Percentiles rank a stretch among this genome's conserved stretches.
These are phyloP conservation scores for Arrhamphus sclerolepis DNA, from an alignment of 2,797 vertebrate species.

Conservation along the genomic window DNA sequence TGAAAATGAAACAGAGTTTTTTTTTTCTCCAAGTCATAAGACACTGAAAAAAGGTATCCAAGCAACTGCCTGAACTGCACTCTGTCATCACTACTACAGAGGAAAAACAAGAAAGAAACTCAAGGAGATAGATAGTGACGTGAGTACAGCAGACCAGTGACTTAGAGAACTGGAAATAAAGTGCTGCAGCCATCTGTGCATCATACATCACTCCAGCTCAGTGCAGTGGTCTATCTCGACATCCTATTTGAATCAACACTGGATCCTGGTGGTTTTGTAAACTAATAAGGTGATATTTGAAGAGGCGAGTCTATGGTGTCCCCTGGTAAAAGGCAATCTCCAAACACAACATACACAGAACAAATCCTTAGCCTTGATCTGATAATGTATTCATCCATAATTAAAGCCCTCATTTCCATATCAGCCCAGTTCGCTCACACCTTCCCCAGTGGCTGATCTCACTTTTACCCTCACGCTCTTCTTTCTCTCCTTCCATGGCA, in stretches of 20 bases:
- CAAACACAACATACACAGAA: slow-evolving; percentile 51
- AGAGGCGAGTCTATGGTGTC: slow-evolving; percentile 36
- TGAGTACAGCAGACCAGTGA: neutral
- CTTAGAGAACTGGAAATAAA: neutral
- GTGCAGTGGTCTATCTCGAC: neutral
- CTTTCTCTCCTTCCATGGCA: slow-evolving; percentile 17
- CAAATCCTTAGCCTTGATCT: slow-evolving; percentile 66
- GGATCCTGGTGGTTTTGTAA: slow-evolving; percentile 27
- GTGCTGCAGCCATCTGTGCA: neutral
- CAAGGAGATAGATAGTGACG: neutral
- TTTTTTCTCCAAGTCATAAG: slow-evolving; percentile 5
- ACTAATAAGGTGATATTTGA: slow-evolving; percentile 24
- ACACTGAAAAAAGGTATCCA: slow-evolving; percentile 34
- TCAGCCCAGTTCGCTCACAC: slow-evolving; percentile 66
- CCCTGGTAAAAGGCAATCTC: slow-evolving; percentile 44
- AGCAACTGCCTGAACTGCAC: slow-evolving; percentile 23
- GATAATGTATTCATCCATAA: slow-evolving; percentile 79
- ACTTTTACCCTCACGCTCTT: slow-evolving; percentile 28
- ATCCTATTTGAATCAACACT: slow-evolving; percentile 4
- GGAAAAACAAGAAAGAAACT: neutral
- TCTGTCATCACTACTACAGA: slow-evolving; percentile 14
- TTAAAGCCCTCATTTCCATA: slow-evolving; percentile 81
- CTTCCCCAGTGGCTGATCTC: slow-evolving; percentile 48
- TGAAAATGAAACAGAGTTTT: slow-evolving; percentile 4
- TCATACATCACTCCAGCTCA: neutral